Conservation (phyloP, 2,797 vertebrate species). For the Chromis chromis region DNA sequence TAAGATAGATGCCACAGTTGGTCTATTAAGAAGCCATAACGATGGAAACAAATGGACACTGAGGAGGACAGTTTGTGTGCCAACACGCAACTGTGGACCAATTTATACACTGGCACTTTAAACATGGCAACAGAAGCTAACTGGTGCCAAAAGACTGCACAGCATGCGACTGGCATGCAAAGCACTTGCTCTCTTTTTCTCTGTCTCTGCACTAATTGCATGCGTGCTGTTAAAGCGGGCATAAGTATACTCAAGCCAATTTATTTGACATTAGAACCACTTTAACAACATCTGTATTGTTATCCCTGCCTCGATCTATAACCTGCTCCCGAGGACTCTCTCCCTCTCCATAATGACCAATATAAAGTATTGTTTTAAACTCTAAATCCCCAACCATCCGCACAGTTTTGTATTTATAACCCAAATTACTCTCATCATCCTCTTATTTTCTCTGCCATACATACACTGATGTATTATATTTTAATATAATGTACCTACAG, state of each 20-base stretch:
- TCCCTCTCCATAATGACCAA: background rate
- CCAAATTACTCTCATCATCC: background rate
- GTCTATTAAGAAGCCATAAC: slow-evolving; percentile 64
- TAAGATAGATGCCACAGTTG: slow-evolving; percentile 62
- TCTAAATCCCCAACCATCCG: background rate
- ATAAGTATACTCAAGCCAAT: slow-evolving; percentile 61
- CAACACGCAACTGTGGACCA: slow-evolving; percentile 57
- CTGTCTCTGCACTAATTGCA: slow-evolving; percentile 67
- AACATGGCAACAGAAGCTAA: slow-evolving; percentile 66
- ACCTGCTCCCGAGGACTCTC: background rate
- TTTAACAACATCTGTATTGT: slow-evolving; percentile 62
- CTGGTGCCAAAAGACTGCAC: slow-evolving; percentile 64
- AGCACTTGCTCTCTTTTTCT: slow-evolving; percentile 46
- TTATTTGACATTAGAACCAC: slow-evolving; percentile 58
- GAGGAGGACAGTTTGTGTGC: slow-evolving; percentile 60
- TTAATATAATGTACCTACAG: background rate
- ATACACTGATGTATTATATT: background rate
- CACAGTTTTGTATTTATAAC: slow-evolving; percentile 9
- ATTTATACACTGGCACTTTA: slow-evolving; percentile 67
- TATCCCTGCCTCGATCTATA: slow-evolving; percentile 28
- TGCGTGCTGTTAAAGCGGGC: slow-evolving; percentile 59
- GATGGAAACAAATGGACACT: slow-evolving; percentile 65
- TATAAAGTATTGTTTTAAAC: too few species aligned
- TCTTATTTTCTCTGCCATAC: background rate
- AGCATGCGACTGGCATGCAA: slow-evolving; percentile 62